Conservation (phyloP, 2,797 vertebrate genomes). For the Gymnothorax javanicus region DNA sequence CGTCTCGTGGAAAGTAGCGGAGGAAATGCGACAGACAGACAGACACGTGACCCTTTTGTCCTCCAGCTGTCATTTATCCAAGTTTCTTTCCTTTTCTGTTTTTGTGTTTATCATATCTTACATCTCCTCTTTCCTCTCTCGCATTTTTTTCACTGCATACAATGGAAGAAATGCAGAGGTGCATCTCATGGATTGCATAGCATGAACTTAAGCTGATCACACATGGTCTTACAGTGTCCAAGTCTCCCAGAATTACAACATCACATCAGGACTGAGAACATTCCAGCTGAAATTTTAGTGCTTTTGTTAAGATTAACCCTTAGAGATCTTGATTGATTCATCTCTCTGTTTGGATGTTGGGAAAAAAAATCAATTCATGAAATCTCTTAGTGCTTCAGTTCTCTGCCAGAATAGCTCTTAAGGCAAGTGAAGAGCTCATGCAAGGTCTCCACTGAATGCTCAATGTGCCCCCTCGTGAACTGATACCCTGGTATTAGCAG, state of each 20-base stretch:
- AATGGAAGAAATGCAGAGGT: not conserved
- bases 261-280: not conserved
- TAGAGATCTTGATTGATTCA: not conserved
- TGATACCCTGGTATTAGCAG: not conserved
- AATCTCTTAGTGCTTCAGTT: not conserved
- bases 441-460: not conserved
- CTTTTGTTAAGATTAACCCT: not conserved
- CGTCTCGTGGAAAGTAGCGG: not conserved
- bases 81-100: not conserved
- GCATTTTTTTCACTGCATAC: not conserved
- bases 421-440: not conserved
- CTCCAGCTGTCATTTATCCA: slow-evolving; percentile 9
- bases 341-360: not conserved
- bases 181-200: not conserved
- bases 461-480: not conserved
- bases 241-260: not conserved
- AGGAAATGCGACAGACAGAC: not conserved
- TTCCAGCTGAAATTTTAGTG: not conserved
- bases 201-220: not conserved
- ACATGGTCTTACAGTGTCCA: not conserved
- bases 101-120: not conserved
- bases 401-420: not conserved
- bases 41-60: not conserved
- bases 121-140: not conserved
- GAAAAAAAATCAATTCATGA: not conserved